phyloP scores from a whole-genome alignment of 2,888 invertebrate genomes.

The Parnassius apollo region DNA sequence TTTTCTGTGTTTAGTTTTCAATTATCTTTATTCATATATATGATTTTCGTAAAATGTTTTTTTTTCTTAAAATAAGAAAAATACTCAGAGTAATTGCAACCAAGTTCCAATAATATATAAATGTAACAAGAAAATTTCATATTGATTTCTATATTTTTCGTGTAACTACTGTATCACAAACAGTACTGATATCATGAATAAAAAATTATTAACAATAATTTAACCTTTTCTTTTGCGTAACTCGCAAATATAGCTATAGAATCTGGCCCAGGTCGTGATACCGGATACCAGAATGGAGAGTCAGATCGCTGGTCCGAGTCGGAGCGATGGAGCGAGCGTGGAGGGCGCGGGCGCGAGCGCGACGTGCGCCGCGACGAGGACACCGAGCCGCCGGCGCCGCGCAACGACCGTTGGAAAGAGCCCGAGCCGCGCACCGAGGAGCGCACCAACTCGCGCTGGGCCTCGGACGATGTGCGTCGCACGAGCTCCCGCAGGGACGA shows the following conservation, averaged over 20 bases:
- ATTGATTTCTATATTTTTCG: no score
- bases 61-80: no score
- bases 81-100: no score
- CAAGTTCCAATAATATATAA: no score
- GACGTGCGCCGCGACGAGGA: slow-evolving; percentile 56
- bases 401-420: slow-evolving; percentile 84
- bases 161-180: no score
- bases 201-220: not conserved
- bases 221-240: slow-evolving; percentile 1
- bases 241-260: slow-evolving; percentile 4
- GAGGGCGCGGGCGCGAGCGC: slow-evolving; percentile 48
- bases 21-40: no score
- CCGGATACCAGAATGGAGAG: slow-evolving; percentile 76
- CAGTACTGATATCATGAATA: not conserved
- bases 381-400: slow-evolving; percentile 68
- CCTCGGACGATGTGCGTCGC: slow-evolving; percentile 73
- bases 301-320: slow-evolving; percentile 72
- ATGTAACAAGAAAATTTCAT: no score
- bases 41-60: no score
- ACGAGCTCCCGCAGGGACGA: slow-evolving; percentile 69
- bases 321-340: slow-evolving; percentile 53
- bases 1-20: no score
- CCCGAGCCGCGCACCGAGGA: slow-evolving; percentile 71
- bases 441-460: slow-evolving; percentile 55
- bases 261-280: slow-evolving; percentile 61